These are phyloP conservation scores for Leucoraja erinaceus DNA, from an alignment of 2,113 vertebrate genomes.

Conservation along the genomic window DNA sequence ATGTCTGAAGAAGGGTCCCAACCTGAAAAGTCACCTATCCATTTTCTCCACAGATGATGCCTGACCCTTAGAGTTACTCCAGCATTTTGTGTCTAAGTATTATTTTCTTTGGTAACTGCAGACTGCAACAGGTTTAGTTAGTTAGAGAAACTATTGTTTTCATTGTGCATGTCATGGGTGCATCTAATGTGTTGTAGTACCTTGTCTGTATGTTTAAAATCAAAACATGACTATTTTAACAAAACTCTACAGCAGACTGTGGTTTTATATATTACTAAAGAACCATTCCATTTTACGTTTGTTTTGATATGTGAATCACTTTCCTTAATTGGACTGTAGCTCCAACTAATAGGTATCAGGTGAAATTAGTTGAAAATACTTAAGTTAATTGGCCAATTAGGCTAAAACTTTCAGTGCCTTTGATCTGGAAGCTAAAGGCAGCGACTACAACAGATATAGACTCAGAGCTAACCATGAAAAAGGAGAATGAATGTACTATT, in stretches of 20 bases:
- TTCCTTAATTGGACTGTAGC: neutral
- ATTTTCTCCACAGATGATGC: too few species aligned
- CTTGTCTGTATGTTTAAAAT: neutral
- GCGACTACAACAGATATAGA: neutral
- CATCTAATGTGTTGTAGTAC: neutral
- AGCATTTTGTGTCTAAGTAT: too few species aligned
- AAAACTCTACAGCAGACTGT: too few species aligned
- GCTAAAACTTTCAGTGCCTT: neutral
- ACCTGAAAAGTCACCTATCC: too few species aligned
- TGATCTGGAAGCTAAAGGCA: too few species aligned
- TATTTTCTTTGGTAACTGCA: neutral
- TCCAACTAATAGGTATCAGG: neutral
- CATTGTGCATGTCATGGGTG: neutral
- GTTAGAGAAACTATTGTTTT: neutral
- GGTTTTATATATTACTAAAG: neutral
- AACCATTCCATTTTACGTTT: neutral
- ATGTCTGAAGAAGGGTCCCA: too few species aligned
- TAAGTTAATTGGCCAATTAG: neutral
- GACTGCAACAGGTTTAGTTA: neutral
- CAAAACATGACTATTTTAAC: neutral
- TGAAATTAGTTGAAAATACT: conserved; percentile 15
- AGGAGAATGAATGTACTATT: neutral
- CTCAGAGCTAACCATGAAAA: neutral
- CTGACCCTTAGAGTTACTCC: too few species aligned
- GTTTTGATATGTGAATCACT: neutral